A percentile compares a stretch with the other conserved stretches of the same genome.
These are phyloP conservation scores for Hephaestus fuliginosus DNA, from an alignment of 2,797 vertebrate species.

Conservation along the genomic window DNA sequence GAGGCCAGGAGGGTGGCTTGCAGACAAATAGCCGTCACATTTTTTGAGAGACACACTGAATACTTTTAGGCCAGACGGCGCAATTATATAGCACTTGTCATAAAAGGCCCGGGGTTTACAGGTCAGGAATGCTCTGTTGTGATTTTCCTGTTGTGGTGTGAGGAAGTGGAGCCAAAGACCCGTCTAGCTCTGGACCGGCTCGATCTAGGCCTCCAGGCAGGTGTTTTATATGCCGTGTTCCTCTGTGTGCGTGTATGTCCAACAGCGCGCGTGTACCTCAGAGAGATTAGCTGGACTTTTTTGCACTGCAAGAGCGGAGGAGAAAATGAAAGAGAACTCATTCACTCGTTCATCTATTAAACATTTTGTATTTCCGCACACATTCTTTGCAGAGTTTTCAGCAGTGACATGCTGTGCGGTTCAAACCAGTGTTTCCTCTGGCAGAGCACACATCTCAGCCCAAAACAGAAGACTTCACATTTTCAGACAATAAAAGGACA, in stretches of 20 bases:
- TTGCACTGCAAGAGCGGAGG: not conserved
- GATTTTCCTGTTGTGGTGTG: slow-evolving; percentile 54
- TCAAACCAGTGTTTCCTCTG: slow-evolving; percentile 53
- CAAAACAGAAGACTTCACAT: slow-evolving; percentile 43
- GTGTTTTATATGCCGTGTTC: slow-evolving; percentile 60
- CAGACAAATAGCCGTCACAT: slow-evolving; percentile 67
- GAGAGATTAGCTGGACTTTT: slow-evolving; percentile 6
- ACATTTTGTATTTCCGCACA: slow-evolving; percentile 43
- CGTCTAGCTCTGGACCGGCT: slow-evolving; percentile 55
- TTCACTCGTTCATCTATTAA: slow-evolving; percentile 43
- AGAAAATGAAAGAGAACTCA: slow-evolving; percentile 39
- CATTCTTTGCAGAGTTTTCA: slow-evolving; percentile 35
- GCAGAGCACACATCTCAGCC: slow-evolving; percentile 50
- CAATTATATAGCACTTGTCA: slow-evolving; percentile 67
- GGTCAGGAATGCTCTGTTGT: slow-evolving; percentile 57
- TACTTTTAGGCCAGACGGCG: slow-evolving; percentile 70
- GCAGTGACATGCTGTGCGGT: slow-evolving; percentile 34
- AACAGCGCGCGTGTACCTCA: slow-evolving; percentile 12
- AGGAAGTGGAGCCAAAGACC: slow-evolving; percentile 60
- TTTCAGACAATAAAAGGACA: slow-evolving; percentile 42
- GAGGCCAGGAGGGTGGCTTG: slow-evolving; percentile 42
- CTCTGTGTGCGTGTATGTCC: slow-evolving; percentile 27
- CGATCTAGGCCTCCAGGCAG: slow-evolving; percentile 63
- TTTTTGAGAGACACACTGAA: slow-evolving; percentile 65
- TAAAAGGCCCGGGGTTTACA: slow-evolving; percentile 56